Evolutionary conservation across 2,797 vertebrate species (phyloP), one percentile per base, ranked within the genome.

Genomic region (Poecilia velifera): DNA sequence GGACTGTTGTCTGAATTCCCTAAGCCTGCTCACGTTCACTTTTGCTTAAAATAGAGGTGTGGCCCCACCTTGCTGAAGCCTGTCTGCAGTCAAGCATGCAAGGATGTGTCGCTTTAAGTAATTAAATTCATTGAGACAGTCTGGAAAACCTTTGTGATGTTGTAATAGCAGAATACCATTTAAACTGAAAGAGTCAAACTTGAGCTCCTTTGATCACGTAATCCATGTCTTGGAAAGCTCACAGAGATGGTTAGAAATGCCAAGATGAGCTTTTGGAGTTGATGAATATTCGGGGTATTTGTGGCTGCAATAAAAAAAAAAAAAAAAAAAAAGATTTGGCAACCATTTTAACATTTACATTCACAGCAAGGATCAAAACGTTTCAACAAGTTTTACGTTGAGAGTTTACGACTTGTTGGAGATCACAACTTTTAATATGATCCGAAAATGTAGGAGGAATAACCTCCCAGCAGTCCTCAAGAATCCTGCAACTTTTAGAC

Each of bases 1-100:
- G 81, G 89, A 82, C 92, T 91, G 94, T 90, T 88, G 86, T 87
- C 91, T 82, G 86, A 94, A 95, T 93, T 94, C 89, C 86, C 87
- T 74, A 77, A 64, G 85, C 84, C 80, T 87, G 87, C 89, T 91
- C 84, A 72, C 80, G 84, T 87, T 89, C 87, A 78, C 86, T 82
- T 81, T 87, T 88, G 89, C 87, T 82, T 85, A 83, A 88, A 89
- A 83, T 43, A 73, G 80, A 93, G 88, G 89, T 87, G 91, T 84
- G 90, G 88, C 78, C 85, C 64, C 84, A 79, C 91, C 88, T 87
- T 92, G 91, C 90, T 89, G 73, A 81, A 88, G 90, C 93, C 92
- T 90, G 91, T 90, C 81, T 89, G 81, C 82, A 87, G 84, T 31
- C 87, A 84, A 82, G 80, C 76, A 0, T 87, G 78, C 82, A 86